phyloP scores from a whole-genome alignment of 2,113 vertebrate genomes.

The Equus quagga region DNA sequence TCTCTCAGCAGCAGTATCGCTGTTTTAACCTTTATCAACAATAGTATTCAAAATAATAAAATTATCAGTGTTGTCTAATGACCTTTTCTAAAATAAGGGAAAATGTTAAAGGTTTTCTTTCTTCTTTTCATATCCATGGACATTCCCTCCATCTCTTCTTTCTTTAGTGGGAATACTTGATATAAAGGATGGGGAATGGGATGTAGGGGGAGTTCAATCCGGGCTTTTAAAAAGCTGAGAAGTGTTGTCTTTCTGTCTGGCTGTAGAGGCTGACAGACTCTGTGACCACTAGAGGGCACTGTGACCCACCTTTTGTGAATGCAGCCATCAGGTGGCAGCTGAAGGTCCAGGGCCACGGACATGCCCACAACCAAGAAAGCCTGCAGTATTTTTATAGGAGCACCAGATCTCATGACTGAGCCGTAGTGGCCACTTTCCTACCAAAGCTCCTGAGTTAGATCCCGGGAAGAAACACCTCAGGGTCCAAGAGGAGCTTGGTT shows the following conservation, averaged over 20 bases:
- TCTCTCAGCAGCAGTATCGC: neutral
- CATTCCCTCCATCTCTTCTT: neutral
- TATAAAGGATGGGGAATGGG: neutral
- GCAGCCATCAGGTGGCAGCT: neutral
- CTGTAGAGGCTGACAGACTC: neutral
- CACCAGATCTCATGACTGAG: neutral
- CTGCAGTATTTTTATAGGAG: neutral
- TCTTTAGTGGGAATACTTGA: neutral
- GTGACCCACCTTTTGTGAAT: neutral
- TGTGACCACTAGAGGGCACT: constrained; percentile 57
- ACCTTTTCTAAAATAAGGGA: constrained; percentile 30
- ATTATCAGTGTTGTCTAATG: neutral
- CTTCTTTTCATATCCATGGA: neutral
- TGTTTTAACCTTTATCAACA: neutral
- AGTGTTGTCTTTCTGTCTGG: neutral
- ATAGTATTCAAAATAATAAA: constrained; percentile 41
- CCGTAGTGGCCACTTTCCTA: neutral
- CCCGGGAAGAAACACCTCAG: neutral
- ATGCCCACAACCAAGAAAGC: neutral
- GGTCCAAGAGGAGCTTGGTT: neutral
- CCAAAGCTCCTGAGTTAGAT: neutral
- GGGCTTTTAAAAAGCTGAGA: neutral
- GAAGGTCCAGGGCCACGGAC: neutral
- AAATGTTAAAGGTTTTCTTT: neutral
- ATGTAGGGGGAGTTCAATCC: neutral